Conservation (phyloP, 53 echinoderm and acorn worm genomes). For the Temnopleurus reevesii region DNA sequence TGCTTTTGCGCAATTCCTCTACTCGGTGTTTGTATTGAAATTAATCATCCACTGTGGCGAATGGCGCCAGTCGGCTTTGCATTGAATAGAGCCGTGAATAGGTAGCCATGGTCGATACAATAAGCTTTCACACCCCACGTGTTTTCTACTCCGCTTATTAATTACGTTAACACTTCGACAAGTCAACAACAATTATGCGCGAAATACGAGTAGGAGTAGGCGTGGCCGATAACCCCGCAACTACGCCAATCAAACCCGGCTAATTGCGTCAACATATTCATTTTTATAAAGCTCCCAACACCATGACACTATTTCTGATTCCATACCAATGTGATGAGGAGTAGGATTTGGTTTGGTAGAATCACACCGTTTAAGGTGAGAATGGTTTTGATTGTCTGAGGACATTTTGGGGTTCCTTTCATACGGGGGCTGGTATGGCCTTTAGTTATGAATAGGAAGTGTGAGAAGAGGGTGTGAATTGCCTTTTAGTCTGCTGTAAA, state of each 20-base stretch:
- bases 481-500: conserved; percentile 56
- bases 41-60: conserved; percentile 72
- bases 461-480: conserved; percentile 55
- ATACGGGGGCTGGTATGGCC: conserved; percentile 11
- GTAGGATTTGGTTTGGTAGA: background rate
- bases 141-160: conserved; percentile 98
- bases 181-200: conserved; percentile 99
- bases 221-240: conserved; percentile 40
- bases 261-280: background rate
- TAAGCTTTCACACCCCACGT: conserved; percentile 94
- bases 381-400: background rate
- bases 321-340: background rate
- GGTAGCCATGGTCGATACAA: conserved; percentile 77
- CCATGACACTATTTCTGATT: background rate
- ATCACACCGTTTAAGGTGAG: conserved; percentile 34
- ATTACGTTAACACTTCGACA: conserved; percentile 99
- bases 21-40: conserved; percentile 74
- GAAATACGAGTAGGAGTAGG: conserved; percentile 76
- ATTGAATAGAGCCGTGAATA: conserved; percentile 72
- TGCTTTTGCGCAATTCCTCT: conserved; percentile 9
- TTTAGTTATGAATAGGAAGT: conserved; percentile 31
- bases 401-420: background rate
- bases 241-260: background rate
- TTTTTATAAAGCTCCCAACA: background rate
- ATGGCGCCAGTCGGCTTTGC: conserved; percentile 96